Conservation (phyloP, 2,888 invertebrate species). For the Lasioglossum leucozonium region DNA sequence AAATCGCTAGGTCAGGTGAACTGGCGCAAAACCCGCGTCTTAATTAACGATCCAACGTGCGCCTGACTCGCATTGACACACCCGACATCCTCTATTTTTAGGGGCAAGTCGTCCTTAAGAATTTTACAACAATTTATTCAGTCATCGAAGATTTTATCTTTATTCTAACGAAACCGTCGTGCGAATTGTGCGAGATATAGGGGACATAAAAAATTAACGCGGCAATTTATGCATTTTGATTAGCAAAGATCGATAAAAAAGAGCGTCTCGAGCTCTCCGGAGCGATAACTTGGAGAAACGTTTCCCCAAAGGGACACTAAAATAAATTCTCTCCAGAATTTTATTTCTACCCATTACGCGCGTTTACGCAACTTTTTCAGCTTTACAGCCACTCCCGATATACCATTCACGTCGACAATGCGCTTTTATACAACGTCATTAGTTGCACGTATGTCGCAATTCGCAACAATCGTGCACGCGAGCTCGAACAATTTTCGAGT, state of each 20-base stretch:
- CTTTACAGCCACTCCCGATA: background rate
- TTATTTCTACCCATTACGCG: background rate
- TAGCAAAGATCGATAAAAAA: background rate
- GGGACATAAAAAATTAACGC: background rate
- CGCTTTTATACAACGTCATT: background rate
- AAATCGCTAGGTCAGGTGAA: slow-evolving; percentile 30
- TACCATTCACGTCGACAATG: background rate
- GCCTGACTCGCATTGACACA: background rate
- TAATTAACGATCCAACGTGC: background rate
- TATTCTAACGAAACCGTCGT: background rate
- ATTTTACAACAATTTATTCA: background rate
- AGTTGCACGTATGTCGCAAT: background rate
- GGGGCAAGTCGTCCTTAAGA: background rate
- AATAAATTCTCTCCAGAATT: background rate
- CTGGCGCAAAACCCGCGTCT: background rate
- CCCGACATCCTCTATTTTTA: background rate
- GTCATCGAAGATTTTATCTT: background rate
- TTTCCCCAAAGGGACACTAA: background rate
- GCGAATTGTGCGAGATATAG: background rate
- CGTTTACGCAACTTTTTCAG: background rate
- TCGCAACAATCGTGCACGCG: background rate
- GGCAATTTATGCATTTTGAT: background rate
- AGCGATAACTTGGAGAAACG: background rate
- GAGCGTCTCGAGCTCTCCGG: background rate
- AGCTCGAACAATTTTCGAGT: background rate